These are phyloP conservation scores for Zaprionus vittiger DNA, from an alignment of 1,140 invertebrate species.

Conservation along the genomic window DNA sequence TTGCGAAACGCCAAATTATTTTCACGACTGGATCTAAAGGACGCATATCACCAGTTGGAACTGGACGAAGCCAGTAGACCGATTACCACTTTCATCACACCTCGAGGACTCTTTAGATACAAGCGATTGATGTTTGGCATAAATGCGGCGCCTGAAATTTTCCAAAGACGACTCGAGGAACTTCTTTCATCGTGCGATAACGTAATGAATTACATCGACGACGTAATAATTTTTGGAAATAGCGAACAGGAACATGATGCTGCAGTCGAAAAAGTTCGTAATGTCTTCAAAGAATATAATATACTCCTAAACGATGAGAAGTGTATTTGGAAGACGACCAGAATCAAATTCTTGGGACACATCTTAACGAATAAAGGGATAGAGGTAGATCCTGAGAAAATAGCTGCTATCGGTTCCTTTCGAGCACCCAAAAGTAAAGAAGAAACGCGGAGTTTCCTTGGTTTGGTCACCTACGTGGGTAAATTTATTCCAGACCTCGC, in stretches of 20 bases:
- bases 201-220: conserved; percentile 18
- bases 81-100: conserved; percentile 3
- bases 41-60: conserved; percentile 72
- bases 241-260: not conserved
- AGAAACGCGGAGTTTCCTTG: too few relatives aligned
- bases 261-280: not conserved
- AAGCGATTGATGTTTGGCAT: conserved; percentile 25
- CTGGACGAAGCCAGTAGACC: conserved; percentile 28
- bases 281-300: not conserved
- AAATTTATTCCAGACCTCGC: too few relatives aligned
- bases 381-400: conserved; percentile 1
- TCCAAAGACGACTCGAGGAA: conserved; percentile 14
- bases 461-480: too few relatives aligned
- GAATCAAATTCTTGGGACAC: not conserved
- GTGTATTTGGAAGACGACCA: not conserved
- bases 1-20: conserved; percentile 17
- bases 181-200: not conserved
- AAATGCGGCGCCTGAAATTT: conserved; percentile 31
- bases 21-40: conserved; percentile 49
- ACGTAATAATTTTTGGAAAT: conserved; percentile 26
- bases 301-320: conserved; percentile 2
- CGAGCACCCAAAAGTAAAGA: too few relatives aligned
- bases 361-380: not conserved
- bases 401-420: too few relatives aligned
- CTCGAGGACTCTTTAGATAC: conserved; percentile 16